phyloP scores from a whole-genome alignment of 2,888 invertebrate genomes.

The Cylindroiulus punctatus region DNA sequence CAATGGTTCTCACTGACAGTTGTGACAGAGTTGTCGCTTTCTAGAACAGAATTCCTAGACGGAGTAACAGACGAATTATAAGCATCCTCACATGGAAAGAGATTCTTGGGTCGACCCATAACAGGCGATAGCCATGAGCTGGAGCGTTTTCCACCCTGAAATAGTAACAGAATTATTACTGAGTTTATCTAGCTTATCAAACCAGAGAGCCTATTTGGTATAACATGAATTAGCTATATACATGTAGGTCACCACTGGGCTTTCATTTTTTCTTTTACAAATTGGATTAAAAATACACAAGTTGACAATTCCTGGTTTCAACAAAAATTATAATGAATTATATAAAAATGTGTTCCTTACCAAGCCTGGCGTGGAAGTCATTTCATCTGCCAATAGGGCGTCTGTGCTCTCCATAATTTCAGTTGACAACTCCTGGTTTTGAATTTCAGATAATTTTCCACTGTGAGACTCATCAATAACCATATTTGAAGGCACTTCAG shows the following conservation, averaged over 20 bases:
- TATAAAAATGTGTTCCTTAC: not conserved
- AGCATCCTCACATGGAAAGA: not conserved
- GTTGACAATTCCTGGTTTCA: no score
- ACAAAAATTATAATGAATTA: no score
- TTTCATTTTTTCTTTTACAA: not conserved
- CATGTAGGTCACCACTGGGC: not conserved
- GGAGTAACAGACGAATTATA: not conserved
- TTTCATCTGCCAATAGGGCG: slow-evolving; percentile 65
- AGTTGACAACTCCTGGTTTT: slow-evolving; percentile 55
- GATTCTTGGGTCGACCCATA: not conserved
- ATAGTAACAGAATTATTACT: not conserved
- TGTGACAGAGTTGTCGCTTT: not conserved
- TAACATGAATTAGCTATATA: not conserved
- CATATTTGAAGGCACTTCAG: not conserved
- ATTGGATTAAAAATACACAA: no score
- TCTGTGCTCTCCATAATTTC: slow-evolving; percentile 65
- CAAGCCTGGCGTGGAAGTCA: not conserved
- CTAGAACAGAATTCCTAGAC: not conserved
- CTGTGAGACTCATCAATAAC: not conserved
- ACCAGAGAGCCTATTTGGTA: not conserved
- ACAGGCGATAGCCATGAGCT: not conserved
- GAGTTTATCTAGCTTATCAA: not conserved
- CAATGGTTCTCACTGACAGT: not conserved
- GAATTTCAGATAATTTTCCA: not conserved
- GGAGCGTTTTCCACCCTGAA: not conserved